Evolutionary conservation across 2,797 vertebrate species (phyloP).

Genomic region (Myiothlypis chrysogaster): DNA sequence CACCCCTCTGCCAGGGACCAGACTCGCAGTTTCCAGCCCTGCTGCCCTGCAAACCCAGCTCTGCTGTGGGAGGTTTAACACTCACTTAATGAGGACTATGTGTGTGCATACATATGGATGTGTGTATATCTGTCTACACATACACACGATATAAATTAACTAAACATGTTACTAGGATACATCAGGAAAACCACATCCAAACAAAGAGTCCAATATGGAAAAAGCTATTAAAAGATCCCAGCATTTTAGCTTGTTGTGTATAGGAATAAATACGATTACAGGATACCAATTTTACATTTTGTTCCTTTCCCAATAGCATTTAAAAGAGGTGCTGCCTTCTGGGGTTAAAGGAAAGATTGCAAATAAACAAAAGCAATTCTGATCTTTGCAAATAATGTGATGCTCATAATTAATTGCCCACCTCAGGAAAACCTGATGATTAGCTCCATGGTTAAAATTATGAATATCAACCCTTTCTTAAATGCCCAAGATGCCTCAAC

Average conservation of each 20-base stretch:
- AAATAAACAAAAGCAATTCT: neutral
- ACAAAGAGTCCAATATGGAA: conserved; percentile 40
- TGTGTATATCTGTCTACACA: conserved; percentile 55
- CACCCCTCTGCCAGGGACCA: neutral
- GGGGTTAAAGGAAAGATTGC: neutral
- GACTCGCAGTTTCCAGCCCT: neutral
- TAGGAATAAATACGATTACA: neutral
- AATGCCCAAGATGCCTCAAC: neutral
- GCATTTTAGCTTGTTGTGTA: neutral
- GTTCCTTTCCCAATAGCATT: neutral
- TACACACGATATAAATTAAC: conserved; percentile 48
- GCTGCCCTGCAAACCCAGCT: neutral
- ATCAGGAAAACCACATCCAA: conserved; percentile 64
- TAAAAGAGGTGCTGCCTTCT: neutral
- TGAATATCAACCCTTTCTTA: neutral
- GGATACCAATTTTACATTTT: neutral
- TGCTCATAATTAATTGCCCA: neutral
- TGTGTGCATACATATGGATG: conserved; percentile 50
- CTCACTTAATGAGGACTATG: conserved; percentile 53
- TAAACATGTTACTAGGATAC: conserved; percentile 62
- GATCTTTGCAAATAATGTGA: neutral
- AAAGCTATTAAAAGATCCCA: conserved; percentile 43
- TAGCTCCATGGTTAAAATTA: neutral
- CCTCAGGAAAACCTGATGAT: neutral
- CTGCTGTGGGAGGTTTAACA: conserved; percentile 44